phyloP scores from a whole-genome alignment of 2,888 invertebrate species.

The Serrognathus titanus region DNA sequence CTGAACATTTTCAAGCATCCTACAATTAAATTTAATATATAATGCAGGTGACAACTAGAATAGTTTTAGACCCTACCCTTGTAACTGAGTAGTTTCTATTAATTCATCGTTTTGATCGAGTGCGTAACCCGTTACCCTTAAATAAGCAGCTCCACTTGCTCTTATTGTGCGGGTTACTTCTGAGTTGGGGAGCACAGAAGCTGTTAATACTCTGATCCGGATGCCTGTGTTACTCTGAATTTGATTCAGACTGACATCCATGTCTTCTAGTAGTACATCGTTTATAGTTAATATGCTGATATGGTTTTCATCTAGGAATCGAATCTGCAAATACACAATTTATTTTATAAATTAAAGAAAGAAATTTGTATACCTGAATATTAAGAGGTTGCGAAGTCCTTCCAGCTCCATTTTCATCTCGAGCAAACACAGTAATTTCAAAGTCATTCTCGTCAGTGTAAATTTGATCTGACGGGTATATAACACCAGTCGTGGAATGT shows the following conservation, averaged over 20 bases:
- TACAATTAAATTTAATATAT: neutral
- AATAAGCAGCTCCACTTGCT: slow-evolving; percentile 18
- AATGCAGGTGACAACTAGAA: neutral
- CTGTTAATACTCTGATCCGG: slow-evolving; percentile 48
- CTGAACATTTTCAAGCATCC: slow-evolving; percentile 7
- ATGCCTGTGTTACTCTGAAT: slow-evolving; percentile 46
- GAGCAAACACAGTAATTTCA: slow-evolving; percentile 46
- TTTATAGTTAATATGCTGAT: slow-evolving; percentile 49
- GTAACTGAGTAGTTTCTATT: slow-evolving; percentile 18
- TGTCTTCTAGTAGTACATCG: slow-evolving; percentile 49
- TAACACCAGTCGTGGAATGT: slow-evolving; percentile 56
- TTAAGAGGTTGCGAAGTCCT: slow-evolving; percentile 23
- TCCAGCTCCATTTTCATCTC: slow-evolving; percentile 46
- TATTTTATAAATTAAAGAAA: too few species aligned
- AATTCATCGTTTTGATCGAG: slow-evolving; percentile 20
- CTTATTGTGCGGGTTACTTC: slow-evolving; percentile 14
- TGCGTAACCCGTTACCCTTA: slow-evolving; percentile 28
- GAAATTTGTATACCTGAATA: slow-evolving; percentile 4
- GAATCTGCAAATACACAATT: slow-evolving; percentile 46
- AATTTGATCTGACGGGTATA: slow-evolving; percentile 51
- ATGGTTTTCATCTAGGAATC: slow-evolving; percentile 46
- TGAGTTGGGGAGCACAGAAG: slow-evolving; percentile 45
- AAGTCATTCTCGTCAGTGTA: slow-evolving; percentile 41
- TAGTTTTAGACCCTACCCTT: slow-evolving; percentile 19
- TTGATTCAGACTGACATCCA: slow-evolving; percentile 39